These are phyloP conservation scores for Hydropotes inermis DNA, from an alignment of 2,113 vertebrate species.

Conservation along the genomic window DNA sequence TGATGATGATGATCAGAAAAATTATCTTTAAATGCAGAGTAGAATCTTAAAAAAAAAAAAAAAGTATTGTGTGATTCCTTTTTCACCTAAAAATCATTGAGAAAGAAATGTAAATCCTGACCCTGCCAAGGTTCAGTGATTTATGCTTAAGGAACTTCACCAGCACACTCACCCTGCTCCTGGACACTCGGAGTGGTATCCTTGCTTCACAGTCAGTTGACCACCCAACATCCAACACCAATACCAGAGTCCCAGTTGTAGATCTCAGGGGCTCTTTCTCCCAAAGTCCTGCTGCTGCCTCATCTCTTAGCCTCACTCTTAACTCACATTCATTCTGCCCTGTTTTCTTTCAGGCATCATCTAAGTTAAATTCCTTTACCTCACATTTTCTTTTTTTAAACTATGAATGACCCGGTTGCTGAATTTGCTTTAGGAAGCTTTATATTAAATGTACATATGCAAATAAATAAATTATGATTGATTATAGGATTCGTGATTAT, in stretches of 20 bases:
- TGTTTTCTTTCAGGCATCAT: neutral
- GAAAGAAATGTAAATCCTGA: neutral
- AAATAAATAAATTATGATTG: neutral
- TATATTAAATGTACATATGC: neutral
- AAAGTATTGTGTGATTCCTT: neutral
- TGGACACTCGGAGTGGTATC: neutral
- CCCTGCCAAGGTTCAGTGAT: neutral
- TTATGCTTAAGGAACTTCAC: neutral
- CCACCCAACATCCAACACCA: neutral
- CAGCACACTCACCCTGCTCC: neutral
- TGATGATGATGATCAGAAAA: slow-evolving; percentile 15
- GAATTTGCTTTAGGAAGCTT: neutral
- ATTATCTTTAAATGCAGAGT: neutral
- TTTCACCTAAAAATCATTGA: neutral
- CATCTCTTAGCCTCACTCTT: neutral
- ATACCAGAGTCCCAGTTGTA: neutral
- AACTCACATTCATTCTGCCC: neutral
- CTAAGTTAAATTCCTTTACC: neutral
- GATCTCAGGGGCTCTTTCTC: neutral
- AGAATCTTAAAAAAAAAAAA: neutral
- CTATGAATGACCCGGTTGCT: neutral
- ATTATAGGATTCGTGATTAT: neutral
- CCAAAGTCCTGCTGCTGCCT: neutral
- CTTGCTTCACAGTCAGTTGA: neutral
- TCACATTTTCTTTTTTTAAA: neutral